Base-by-base conservation (phyloP, 2,113 vertebrate species). In the Crotalus horridus region DNA sequence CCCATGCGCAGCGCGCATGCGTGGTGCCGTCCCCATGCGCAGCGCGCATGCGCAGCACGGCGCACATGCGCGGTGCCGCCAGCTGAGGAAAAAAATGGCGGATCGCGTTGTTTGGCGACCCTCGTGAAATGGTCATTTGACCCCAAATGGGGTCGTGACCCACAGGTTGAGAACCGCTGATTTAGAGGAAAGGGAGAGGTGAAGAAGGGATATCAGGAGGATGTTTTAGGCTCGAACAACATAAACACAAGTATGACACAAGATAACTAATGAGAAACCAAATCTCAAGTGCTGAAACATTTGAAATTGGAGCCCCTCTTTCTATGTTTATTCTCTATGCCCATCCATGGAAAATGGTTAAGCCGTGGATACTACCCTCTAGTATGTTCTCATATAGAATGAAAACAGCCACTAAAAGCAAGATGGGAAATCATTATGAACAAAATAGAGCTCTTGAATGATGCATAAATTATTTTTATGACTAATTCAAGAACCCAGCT, bases 351-450 rank as follows among this genome's bases (percentile, higher is more conserved):
- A 0, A 46, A 81, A 51, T 92, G 51, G 46, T 8, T 54, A 58
- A 94, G 89, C 74, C 85, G 89, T 69, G 86, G 89, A 85, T n/a
- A 21, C 87, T 23, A 55, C 46, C 58, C 81, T 88, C 29, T 43
- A 64, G 33, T 69, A 69, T 33, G 64, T 69, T 69, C 64, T 69
- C 64, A 59, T 15, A 59, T 8, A 11, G 23, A 29, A 26, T 20
- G 20, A 48, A 21, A n/a, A 61, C 4, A 24, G 55, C 23, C 4
- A 43, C 33, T 4, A 33, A 9, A 33, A 33, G 11, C 29, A 56
- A 89, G 74, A 55, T 23, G 26, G 53, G 15, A n/a, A 86, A 91
- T 26, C 61, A 48, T 51, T 48, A 39, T 15, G 58, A 54, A 54
- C n/a, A 88, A 92, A 53, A 92, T 29, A 9, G 29, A n/a, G 54